Percentiles rank a stretch among this genome's conserved stretches.
Conservation (phyloP, 2,888 invertebrate species). For the Mayetiola destructor region DNA sequence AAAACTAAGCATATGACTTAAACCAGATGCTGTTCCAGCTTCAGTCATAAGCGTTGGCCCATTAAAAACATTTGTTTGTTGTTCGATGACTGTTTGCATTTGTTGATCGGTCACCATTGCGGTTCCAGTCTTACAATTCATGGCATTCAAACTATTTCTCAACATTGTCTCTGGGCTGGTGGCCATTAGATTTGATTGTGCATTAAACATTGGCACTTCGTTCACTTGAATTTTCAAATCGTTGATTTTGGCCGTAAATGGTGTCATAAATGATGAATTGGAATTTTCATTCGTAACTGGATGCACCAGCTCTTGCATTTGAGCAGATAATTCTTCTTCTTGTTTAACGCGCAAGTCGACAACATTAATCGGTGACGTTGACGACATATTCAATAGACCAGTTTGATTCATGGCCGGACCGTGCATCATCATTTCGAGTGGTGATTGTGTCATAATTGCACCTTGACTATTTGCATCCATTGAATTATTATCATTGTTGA, state of each 20-base stretch:
- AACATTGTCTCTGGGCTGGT: neutral
- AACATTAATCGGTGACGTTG: constrained; percentile 27
- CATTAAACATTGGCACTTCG: constrained; percentile 18
- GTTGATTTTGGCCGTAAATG: constrained; percentile 16
- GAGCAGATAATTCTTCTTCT: constrained; percentile 39
- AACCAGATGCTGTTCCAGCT: neutral
- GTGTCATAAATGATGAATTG: neutral
- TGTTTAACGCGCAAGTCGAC: constrained; percentile 57
- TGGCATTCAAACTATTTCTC: neutral
- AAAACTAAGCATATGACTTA: constrained; percentile 14
- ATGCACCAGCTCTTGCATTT: constrained; percentile 27
- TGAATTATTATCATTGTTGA: constrained; percentile 26
- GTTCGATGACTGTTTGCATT: neutral
- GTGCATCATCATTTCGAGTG: constrained; percentile 21
- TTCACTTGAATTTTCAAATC: constrained; percentile 20
- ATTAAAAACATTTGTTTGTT: neutral
- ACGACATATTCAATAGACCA: neutral
- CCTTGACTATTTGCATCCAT: constrained; percentile 28
- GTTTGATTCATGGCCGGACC: constrained; percentile 26
- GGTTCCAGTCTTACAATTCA: neutral
- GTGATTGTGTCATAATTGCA: constrained; percentile 20
- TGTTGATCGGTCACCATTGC: neutral
- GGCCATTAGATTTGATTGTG: constrained; percentile 16
- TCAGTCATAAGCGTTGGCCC: constrained; percentile 1
- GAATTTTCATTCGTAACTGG: constrained; percentile 31